Base-by-base conservation (phyloP, 2,797 vertebrate genomes). In the Artibeus jamaicensis region DNA sequence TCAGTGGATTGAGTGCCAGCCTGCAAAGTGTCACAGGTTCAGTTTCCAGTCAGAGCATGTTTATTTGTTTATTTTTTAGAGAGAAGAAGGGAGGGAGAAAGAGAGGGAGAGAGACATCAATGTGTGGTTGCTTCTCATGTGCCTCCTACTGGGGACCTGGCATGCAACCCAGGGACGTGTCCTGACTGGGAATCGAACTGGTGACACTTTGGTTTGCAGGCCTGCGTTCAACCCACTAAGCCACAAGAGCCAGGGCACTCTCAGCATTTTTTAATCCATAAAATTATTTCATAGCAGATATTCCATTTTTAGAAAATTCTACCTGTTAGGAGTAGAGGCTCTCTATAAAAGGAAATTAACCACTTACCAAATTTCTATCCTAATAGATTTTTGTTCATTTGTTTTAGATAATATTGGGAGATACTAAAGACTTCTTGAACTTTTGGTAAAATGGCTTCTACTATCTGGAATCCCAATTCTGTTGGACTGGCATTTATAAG, bases 391-490 rank as follows among this genome's bases (percentile, higher is more conserved):
- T 71, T 48, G 19, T 65, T 79, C 79, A 5, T 18, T 53, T 22
- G 48, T 53, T 85, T 89, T 79, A 92, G 48, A 86, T 39, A 92
- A 83, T n/a, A 48, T 92, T 93, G 21, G 14, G 26, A 83, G 11
- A 87, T 32, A 70, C 65, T 92, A 79, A 95, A 86, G 16, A 67
- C 14, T 57, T 93, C 42, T 79, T 89, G 44, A 67, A 83, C 32
- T 65, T 93, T 73, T 57, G 46, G 34, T 73, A 79, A 83, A 83
- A 78, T 86, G 26, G 50, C 10, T 89, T 93, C 57, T 86, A 77
- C 68, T 89, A 86, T 78, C 37, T 82, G 22, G 70, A 93, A 73
- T 83, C 76, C 39, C 62, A 86, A 59, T 84, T 87, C 55, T 90
- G 18, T 55, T 68, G 44, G 65, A 78, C 44, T 97, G 68, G 53